Conservation (phyloP, 35 echinoderm and acorn worm genomes). For the Strongylocentrotus purpuratus region DNA sequence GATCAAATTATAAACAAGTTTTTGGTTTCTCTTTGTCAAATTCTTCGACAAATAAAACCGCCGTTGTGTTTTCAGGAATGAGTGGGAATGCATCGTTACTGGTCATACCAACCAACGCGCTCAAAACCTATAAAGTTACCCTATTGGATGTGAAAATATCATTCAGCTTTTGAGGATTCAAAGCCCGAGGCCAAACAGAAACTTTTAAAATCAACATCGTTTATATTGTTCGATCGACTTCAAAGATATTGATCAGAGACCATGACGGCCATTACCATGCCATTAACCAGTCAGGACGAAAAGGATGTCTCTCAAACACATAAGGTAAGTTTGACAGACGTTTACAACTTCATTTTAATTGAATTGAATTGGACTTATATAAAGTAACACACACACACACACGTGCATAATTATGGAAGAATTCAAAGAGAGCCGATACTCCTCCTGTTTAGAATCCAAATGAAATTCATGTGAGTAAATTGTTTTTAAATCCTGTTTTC, state of each 20-base stretch:
- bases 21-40: background rate
- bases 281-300: background rate
- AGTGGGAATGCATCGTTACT: background rate
- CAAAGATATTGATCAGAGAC: background rate
- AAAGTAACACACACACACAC: too few species aligned
- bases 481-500: too few species aligned
- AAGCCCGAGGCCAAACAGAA: background rate
- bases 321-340: background rate
- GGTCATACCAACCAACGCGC: background rate
- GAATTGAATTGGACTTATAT: too few species aligned
- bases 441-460: too few species aligned
- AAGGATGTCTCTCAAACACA: background rate
- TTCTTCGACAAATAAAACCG: background rate
- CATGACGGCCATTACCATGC: background rate
- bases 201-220: background rate
- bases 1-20: too few species aligned
- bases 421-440: too few species aligned
- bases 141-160: background rate
- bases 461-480: too few species aligned
- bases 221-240: background rate
- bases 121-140: background rate
- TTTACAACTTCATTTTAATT: too few species aligned
- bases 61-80: background rate
- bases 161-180: background rate
- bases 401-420: too few species aligned